These are phyloP conservation scores for Drosophila burlai DNA, from an alignment of 1,140 invertebrate species.

Conservation along the genomic window DNA sequence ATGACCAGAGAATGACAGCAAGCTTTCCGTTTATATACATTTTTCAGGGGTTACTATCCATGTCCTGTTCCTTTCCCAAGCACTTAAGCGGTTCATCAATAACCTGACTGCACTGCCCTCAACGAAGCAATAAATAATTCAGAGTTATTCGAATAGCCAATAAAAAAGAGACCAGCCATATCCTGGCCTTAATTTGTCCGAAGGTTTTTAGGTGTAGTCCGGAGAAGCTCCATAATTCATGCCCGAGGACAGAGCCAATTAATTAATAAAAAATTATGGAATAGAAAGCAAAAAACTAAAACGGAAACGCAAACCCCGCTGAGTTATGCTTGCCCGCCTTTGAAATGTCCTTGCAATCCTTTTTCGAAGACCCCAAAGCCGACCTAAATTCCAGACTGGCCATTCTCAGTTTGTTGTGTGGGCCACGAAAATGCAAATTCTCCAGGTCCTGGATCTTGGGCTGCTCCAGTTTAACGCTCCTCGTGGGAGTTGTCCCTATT, in stretches of 20 bases:
- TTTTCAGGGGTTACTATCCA: background rate
- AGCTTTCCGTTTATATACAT: background rate
- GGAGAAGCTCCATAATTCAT: constrained; percentile 59
- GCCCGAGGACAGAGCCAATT: constrained; percentile 45
- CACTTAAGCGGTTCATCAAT: constrained; percentile 53
- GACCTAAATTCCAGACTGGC: constrained; percentile 68
- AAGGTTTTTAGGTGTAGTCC: constrained; percentile 57
- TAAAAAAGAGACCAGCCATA: constrained; percentile 33
- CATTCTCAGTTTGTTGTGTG: constrained; percentile 20
- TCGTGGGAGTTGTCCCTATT: constrained; percentile 79
- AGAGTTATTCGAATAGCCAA: constrained; percentile 45
- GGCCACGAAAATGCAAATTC: constrained; percentile 69
- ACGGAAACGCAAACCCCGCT: constrained; percentile 59
- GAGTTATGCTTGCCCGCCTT: constrained; percentile 68
- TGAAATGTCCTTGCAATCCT: constrained; percentile 75
- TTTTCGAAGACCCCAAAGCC: constrained; percentile 10
- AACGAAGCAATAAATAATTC: constrained; percentile 45
- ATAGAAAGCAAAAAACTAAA: constrained; percentile 25
- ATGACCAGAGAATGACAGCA: constrained; percentile 22
- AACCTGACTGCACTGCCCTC: constrained; percentile 46
- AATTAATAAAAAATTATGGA: constrained; percentile 76
- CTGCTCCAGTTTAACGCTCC: constrained; percentile 57
- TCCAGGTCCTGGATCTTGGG: constrained; percentile 27
- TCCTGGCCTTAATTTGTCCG: constrained; percentile 30
- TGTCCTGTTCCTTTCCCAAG: constrained; percentile 18